Base-by-base conservation (phyloP, 1,140 invertebrate genomes). In the Drosophila subpulchrella region DNA sequence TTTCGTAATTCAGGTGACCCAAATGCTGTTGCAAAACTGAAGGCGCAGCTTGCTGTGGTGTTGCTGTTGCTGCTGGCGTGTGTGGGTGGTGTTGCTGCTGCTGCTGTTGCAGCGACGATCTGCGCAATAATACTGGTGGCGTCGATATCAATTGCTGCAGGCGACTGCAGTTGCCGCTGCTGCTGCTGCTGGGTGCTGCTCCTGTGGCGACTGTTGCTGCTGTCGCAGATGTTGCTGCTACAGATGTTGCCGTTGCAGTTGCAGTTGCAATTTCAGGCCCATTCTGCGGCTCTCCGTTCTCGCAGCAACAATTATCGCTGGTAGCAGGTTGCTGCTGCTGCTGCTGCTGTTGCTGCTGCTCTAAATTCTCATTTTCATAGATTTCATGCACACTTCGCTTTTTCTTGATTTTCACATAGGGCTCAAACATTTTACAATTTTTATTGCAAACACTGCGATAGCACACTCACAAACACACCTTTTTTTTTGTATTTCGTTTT, bases 21-120 rank as follows among this genome's bases (percentile, higher is more conserved):
- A 91, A 91, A 91, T 91, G 90, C 78, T 91, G 91, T 91, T 91
- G 91, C 86, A 91, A 91, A 77, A 91, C 90, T 66, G 91, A 91
- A 75, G 91, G 76, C 70, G 74, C 73, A 48, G 74, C 63, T 15
- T 59, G 62, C 41, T 47, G 46, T 20, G 48, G n/a, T 51, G 48
- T 51, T 61, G 81, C 56, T 62, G 82, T 46, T 74, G 77, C 47
- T 61, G 76, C 54, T 54, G 71, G 36, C 50, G 73, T 48, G 63
- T 51, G 68, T 34, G 61, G 55, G 55, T 24, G 79, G 79, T 54
- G 81, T 73, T 77, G 86, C 60, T 68, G 86, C 56, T 67, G 76
- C 41, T 76, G 48, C 62, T 63, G 44, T 55, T 81, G 65, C 67
- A 86, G 81, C 61, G 81, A 82, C 38, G 81, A 84, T 84, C 75